Evolutionary conservation across 2,888 invertebrate species (phyloP).

Genomic region (Ophion slaviceki): DNA sequence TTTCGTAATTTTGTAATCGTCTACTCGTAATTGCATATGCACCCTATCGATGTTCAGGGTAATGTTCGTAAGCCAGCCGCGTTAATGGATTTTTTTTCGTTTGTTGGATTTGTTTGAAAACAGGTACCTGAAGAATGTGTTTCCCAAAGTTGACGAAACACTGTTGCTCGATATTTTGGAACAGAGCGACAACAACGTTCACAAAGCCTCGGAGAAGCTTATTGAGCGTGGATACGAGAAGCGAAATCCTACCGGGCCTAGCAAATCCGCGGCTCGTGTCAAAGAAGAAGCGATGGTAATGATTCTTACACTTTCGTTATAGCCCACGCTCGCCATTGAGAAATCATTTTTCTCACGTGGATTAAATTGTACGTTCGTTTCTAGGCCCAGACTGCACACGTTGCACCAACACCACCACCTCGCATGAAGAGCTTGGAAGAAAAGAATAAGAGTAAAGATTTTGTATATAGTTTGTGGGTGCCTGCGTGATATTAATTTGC

Average conservation of each 20-base stretch:
- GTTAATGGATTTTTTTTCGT: slow-evolving; percentile 32
- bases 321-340: neutral
- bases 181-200: slow-evolving; percentile 95
- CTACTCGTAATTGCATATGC: slow-evolving; percentile 59
- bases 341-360: neutral
- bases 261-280: slow-evolving; percentile 84
- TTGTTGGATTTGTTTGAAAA: slow-evolving; percentile 61
- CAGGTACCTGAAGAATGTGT: slow-evolving; percentile 96
- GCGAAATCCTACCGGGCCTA: slow-evolving; percentile 87
- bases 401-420: slow-evolving; percentile 85
- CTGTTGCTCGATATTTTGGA: slow-evolving; percentile 92
- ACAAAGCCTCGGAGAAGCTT: slow-evolving; percentile 93
- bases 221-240: slow-evolving; percentile 93
- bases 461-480: neutral
- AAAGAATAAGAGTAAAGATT: slow-evolving; percentile 84
- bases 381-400: slow-evolving; percentile 67
- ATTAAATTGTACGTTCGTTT: slow-evolving; percentile 19
- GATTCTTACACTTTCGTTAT: neutral
- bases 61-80: slow-evolving; percentile 9
- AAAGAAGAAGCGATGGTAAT: slow-evolving; percentile 74
- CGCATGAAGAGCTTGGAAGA: slow-evolving; percentile 89
- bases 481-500: neutral
- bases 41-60: slow-evolving; percentile 33
- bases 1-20: slow-evolving; percentile 47
- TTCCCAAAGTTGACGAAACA: slow-evolving; percentile 95